phyloP scores from a whole-genome alignment of 2,797 vertebrate species.

The Apogon talboti region DNA sequence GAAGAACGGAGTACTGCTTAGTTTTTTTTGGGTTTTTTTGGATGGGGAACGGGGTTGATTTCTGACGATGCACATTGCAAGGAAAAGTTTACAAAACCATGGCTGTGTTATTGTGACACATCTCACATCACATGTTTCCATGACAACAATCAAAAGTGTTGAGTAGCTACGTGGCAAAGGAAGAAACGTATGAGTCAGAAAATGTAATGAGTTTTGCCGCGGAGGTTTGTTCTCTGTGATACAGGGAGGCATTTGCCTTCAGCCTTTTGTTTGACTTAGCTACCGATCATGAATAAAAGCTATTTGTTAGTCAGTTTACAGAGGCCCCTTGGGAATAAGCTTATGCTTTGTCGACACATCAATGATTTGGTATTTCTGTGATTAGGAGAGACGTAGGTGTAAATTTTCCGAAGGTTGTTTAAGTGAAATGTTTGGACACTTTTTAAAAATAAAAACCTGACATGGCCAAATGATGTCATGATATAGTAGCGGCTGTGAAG shows the following conservation, averaged over 20 bases:
- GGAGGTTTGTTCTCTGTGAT: constrained; percentile 4
- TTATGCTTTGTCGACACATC: not conserved
- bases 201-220: constrained; percentile 26
- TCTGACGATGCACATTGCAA: not conserved
- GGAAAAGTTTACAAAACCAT: not conserved
- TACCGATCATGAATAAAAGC: constrained; percentile 14
- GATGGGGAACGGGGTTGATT: not conserved
- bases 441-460: not conserved
- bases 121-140: constrained; percentile 20
- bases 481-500: too few relatives aligned
- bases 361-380: not conserved
- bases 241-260: constrained; percentile 1
- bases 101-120: not conserved
- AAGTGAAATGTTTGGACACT: not conserved
- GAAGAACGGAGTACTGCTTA: not conserved
- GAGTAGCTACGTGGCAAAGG: constrained; percentile 23
- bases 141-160: constrained; percentile 28
- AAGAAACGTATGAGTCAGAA: constrained; percentile 20
- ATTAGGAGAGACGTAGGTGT: not conserved
- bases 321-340: constrained; percentile 7
- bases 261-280: constrained; percentile 25
- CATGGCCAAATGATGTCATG: not conserved
- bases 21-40: not conserved
- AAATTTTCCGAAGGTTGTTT: not conserved
- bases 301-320: constrained; percentile 24